phyloP scores from a whole-genome alignment of 2,888 invertebrate species.

The Sycophila texana region DNA sequence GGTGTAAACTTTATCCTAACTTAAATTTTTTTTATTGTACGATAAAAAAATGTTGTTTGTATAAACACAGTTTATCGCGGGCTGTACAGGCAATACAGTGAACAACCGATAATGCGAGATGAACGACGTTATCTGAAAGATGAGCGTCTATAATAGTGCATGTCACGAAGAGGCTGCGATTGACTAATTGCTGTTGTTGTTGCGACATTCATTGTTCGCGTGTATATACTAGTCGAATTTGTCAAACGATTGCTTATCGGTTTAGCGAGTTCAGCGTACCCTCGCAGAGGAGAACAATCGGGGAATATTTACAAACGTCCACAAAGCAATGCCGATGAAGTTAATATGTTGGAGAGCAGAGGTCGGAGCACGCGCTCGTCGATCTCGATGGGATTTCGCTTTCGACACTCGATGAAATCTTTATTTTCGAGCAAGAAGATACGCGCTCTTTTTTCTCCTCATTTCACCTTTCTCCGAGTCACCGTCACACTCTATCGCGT shows the following conservation, averaged over 20 bases:
- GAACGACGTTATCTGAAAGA: background rate
- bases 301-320: background rate
- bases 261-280: background rate
- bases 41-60: too few species aligned
- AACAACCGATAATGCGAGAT: too few species aligned
- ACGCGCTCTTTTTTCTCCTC: background rate
- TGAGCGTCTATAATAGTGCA: background rate
- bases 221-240: slow-evolving; percentile 7
- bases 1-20: too few species aligned
- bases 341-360: slow-evolving; percentile 1
- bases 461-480: background rate
- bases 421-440: background rate
- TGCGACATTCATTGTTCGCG: slow-evolving; percentile 12
- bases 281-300: slow-evolving; percentile 1
- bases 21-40: too few species aligned
- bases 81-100: too few species aligned
- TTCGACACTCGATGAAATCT: slow-evolving; percentile 30
- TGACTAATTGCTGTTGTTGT: slow-evolving; percentile 29
- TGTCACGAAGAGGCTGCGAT: background rate
- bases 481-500: background rate
- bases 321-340: background rate
- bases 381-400: background rate
- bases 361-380: background rate
- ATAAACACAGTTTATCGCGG: too few species aligned
- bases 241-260: slow-evolving; percentile 35